Percentiles rank a stretch among this genome's conserved stretches.
These are phyloP conservation scores for Tamandua tetradactyla DNA, from an alignment of 2,797 vertebrate species.

Conservation along the genomic window DNA sequence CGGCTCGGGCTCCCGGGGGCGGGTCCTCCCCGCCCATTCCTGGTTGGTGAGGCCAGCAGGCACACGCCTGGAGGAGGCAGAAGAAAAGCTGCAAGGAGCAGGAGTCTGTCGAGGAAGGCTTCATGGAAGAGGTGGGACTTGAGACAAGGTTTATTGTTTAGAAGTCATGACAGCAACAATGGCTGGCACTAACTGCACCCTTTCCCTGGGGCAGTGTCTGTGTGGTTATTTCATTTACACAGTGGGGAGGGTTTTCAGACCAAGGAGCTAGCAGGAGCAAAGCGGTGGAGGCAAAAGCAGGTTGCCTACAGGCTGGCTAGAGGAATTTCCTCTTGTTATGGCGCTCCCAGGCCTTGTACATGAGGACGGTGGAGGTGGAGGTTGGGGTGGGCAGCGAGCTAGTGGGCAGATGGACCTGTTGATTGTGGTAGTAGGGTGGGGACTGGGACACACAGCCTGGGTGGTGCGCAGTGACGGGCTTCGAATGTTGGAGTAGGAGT, in stretches of 20 bases:
- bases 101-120: not conserved
- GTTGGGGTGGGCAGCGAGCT: not conserved
- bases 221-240: not conserved
- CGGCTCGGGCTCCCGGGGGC: not conserved
- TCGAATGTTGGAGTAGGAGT: not conserved
- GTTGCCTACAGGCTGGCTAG: not conserved
- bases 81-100: not conserved
- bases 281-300: not conserved
- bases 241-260: not conserved
- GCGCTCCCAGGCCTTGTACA: not conserved
- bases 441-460: not conserved
- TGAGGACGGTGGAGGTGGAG: too few relatives aligned
- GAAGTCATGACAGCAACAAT: not conserved
- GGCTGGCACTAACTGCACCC: not conserved
- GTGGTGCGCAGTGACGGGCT: not conserved
- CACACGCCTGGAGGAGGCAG: not conserved
- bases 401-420: not conserved
- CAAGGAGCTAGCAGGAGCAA: not conserved
- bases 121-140: not conserved
- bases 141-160: constrained; percentile 7
- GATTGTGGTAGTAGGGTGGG: not conserved
- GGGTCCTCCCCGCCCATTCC: not conserved
- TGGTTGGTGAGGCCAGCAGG: not conserved
- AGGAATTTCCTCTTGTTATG: not conserved
- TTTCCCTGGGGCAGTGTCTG: not conserved